Conservation (phyloP, 2,797 vertebrate species). For the Neosilurus mollespiculum region DNA sequence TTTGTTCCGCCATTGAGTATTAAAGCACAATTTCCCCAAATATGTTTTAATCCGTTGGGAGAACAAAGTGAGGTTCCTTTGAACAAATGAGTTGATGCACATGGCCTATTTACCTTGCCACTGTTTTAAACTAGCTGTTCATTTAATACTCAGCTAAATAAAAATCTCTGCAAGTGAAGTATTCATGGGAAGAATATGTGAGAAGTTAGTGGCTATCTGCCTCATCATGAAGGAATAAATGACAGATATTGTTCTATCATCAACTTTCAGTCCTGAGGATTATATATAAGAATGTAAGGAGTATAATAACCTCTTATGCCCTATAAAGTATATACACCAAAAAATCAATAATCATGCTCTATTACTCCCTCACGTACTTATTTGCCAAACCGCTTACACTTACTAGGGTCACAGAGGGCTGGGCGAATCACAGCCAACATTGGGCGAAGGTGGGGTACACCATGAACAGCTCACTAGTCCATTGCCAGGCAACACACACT, state of each 20-base stretch:
- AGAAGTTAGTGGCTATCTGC: not conserved
- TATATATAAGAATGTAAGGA: no score
- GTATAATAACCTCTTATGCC: no score
- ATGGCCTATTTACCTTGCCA: conserved; percentile 42
- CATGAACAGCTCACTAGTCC: no score
- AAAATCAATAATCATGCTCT: no score
- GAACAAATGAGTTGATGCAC: conserved; percentile 42
- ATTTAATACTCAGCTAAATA: not conserved
- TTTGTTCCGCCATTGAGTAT: conserved; percentile 27
- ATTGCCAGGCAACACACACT: no score
- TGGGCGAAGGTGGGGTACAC: no score
- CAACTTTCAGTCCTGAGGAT: no score
- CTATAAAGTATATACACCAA: no score
- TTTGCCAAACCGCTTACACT: no score
- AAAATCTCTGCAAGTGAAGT: not conserved
- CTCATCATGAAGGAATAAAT: not conserved
- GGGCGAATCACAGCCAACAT: no score
- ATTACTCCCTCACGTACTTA: no score
- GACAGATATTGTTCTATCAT: not conserved
- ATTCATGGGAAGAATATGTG: not conserved
- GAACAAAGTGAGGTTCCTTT: conserved; percentile 40
- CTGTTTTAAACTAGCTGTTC: conserved; percentile 28
- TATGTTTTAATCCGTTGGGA: conserved; percentile 42
- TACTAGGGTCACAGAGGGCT: no score
- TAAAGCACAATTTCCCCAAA: conserved; percentile 46